Percentiles rank a stretch among this genome's conserved stretches.
These are phyloP conservation scores for Chaetura pelagica DNA, from an alignment of 2,113 vertebrate genomes.

Conservation along the genomic window DNA sequence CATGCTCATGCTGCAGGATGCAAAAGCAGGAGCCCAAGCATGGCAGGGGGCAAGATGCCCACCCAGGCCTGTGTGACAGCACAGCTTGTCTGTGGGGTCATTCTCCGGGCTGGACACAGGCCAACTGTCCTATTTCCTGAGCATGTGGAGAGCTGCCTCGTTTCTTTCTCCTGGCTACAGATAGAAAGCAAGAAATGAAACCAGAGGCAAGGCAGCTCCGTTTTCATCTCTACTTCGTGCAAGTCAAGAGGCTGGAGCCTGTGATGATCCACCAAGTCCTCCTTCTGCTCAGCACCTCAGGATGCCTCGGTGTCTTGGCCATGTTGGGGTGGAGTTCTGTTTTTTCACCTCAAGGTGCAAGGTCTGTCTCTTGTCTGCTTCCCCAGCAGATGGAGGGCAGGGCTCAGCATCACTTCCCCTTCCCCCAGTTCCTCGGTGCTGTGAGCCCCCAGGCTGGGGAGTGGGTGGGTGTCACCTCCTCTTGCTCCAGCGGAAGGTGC, in stretches of 20 bases:
- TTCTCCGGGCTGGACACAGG: neutral
- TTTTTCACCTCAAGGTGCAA: neutral
- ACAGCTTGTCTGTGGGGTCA: neutral
- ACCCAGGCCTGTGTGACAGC: neutral
- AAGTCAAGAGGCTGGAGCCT: neutral
- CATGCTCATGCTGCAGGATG: neutral
- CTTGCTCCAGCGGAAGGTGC: neutral
- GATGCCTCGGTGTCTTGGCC: neutral
- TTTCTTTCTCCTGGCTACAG: neutral
- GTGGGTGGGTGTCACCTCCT: neutral
- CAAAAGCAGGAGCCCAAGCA: neutral
- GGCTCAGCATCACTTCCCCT: neutral
- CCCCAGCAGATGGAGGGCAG: neutral
- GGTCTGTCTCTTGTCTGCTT: neutral
- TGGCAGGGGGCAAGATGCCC: neutral
- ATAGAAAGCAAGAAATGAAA: neutral
- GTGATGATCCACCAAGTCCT: neutral
- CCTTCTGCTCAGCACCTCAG: neutral
- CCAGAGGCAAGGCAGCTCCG: neutral
- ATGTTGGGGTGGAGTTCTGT: accelerated
- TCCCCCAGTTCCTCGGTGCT: neutral
- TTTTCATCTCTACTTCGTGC: neutral
- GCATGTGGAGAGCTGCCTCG: neutral
- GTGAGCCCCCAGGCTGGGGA: neutral
- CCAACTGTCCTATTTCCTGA: neutral